phyloP scores from a whole-genome alignment of 2,888 invertebrate species.

The Bombyx huttoni region DNA sequence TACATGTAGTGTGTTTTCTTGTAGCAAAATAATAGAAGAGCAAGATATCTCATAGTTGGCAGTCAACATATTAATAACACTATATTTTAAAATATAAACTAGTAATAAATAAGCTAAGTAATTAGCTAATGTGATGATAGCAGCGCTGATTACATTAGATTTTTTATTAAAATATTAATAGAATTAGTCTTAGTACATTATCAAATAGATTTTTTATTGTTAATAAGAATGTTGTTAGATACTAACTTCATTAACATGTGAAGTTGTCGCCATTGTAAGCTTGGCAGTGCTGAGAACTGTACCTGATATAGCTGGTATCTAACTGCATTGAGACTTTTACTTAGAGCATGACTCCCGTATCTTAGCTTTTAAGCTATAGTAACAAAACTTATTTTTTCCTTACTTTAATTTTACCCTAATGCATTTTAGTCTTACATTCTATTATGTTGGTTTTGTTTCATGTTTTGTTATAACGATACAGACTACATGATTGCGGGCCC shows the following conservation, averaged over 20 bases:
- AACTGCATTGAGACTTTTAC: conserved; percentile 19
- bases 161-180: too few species aligned
- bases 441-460: conserved; percentile 80
- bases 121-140: too few species aligned
- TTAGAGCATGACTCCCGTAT: conserved; percentile 10
- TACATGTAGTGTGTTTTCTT: too few species aligned
- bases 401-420: conserved; percentile 17
- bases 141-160: too few species aligned
- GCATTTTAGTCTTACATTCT: conserved; percentile 74
- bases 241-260: conserved; percentile 53
- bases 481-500: conserved; percentile 83
- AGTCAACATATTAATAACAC: too few species aligned
- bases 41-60: too few species aligned
- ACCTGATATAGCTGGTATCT: conserved; percentile 54
- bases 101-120: too few species aligned
- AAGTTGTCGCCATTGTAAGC: conserved; percentile 46
- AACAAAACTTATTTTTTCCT: conserved; percentile 21
- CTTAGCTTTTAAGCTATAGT: conserved; percentile 1
- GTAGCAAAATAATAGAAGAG: too few species aligned
- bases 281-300: conserved; percentile 43
- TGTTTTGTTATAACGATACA: conserved; percentile 78
- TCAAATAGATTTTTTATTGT: conserved; percentile 15
- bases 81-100: too few species aligned
- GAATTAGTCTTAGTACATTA: too few species aligned
- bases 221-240: conserved; percentile 44